Conservation (phyloP, 2,888 invertebrate species). For the Apamea monoglypha region DNA sequence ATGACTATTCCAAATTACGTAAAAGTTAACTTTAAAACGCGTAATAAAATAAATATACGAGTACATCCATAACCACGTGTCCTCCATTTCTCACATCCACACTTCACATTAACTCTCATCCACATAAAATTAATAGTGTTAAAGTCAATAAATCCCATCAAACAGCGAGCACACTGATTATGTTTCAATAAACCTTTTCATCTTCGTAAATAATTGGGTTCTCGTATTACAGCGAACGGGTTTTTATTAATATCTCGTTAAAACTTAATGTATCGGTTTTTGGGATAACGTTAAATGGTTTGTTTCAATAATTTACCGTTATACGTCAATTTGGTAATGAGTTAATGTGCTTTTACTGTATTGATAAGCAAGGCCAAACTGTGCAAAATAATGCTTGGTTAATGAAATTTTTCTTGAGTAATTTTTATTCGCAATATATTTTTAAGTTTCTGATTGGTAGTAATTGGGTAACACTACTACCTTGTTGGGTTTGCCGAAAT, state of each 20-base stretch:
- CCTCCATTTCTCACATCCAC: too few species aligned
- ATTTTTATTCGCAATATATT: not conserved
- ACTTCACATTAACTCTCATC: not conserved
- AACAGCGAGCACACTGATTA: constrained; percentile 28
- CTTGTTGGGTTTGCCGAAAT: not conserved
- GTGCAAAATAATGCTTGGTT: not conserved
- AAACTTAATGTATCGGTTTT: constrained; percentile 33
- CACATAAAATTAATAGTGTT: constrained; percentile 32
- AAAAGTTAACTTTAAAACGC: too few species aligned
- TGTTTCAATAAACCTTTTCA: constrained; percentile 41
- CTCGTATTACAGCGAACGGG: constrained; percentile 30
- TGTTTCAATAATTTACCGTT: not conserved
- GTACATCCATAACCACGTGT: too few species aligned
- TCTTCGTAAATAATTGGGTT: constrained; percentile 42
- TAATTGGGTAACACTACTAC: not conserved
- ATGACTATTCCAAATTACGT: too few species aligned
- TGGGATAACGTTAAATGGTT: not conserved
- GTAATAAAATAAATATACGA: too few species aligned
- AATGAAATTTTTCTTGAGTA: not conserved
- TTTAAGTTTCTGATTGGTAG: not conserved
- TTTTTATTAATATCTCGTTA: constrained; percentile 46
- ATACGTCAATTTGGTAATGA: not conserved
- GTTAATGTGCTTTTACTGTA: constrained; percentile 16
- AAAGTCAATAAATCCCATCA: constrained; percentile 36
- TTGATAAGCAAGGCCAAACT: not conserved